These are phyloP conservation scores for Scartelaos histophorus DNA, from an alignment of 2,113 vertebrate species.

Conservation along the genomic window DNA sequence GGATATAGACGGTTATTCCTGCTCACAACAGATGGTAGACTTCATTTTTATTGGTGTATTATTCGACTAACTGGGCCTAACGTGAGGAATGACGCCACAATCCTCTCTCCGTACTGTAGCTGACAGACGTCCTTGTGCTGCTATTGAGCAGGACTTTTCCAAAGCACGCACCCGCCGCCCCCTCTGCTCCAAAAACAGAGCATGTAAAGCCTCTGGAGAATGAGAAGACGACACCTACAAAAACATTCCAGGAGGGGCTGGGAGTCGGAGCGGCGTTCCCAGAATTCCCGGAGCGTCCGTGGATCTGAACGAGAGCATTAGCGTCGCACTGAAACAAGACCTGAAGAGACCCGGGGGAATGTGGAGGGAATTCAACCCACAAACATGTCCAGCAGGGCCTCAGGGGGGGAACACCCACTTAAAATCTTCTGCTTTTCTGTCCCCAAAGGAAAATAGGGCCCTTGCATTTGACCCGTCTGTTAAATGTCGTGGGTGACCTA, in stretches of 20 bases:
- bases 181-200: not conserved
- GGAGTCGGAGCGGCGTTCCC: conserved; percentile 59
- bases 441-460: too few species aligned
- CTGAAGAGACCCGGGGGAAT: conserved; percentile 61
- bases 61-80: not conserved
- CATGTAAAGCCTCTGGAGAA: conserved; percentile 56
- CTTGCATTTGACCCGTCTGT: too few species aligned
- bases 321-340: conserved; percentile 73
- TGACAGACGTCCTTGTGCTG: not conserved
- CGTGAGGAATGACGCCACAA: not conserved
- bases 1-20: too few species aligned
- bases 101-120: not conserved
- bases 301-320: conserved; percentile 70
- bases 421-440: not conserved
- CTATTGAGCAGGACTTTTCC: not conserved
- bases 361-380: conserved; percentile 61
- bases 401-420: not conserved
- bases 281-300: conserved; percentile 56
- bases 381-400: conserved; percentile 71
- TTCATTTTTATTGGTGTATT: not conserved
- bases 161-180: not conserved
- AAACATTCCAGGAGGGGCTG: conserved; percentile 69
- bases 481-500: too few species aligned
- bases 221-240: conserved; percentile 74
- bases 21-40: too few species aligned